Percentiles rank a stretch among this genome's conserved stretches.
Conservation (phyloP, 1,140 invertebrate genomes). For the Orius insidiosus region DNA sequence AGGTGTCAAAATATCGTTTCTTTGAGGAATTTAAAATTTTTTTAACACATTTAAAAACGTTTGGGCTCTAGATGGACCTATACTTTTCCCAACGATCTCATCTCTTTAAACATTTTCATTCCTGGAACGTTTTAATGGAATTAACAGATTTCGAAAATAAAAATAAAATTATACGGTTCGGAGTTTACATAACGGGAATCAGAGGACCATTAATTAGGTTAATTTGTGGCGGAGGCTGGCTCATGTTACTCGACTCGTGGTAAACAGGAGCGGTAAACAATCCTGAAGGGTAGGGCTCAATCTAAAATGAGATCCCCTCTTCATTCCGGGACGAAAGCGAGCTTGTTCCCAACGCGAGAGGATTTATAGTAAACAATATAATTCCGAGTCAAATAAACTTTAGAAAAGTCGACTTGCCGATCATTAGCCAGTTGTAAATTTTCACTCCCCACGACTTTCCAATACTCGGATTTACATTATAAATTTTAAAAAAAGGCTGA, state of each 20-base stretch:
- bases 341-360: background rate
- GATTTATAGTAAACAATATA: constrained; percentile 9
- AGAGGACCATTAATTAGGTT: constrained; percentile 3
- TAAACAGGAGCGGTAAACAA: constrained; percentile 6
- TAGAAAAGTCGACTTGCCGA: background rate
- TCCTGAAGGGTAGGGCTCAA: background rate
- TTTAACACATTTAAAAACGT: too few species aligned
- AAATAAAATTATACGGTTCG: too few species aligned
- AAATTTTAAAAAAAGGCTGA: background rate
- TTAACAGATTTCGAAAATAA: too few species aligned
- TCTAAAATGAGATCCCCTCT: background rate
- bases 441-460: background rate
- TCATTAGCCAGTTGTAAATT: constrained; percentile 1
- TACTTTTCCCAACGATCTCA: too few species aligned
- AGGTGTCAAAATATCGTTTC: too few species aligned
- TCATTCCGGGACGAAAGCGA: background rate
- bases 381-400: constrained; percentile 6
- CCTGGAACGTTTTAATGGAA: too few species aligned
- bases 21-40: too few species aligned
- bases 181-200: background rate
- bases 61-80: too few species aligned
- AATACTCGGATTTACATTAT: background rate
- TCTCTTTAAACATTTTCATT: too few species aligned
- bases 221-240: constrained; percentile 1
- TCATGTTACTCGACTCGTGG: background rate